Evolutionary conservation across 2,888 invertebrate species (phyloP).

Genomic region (Polyploca ridens): DNA sequence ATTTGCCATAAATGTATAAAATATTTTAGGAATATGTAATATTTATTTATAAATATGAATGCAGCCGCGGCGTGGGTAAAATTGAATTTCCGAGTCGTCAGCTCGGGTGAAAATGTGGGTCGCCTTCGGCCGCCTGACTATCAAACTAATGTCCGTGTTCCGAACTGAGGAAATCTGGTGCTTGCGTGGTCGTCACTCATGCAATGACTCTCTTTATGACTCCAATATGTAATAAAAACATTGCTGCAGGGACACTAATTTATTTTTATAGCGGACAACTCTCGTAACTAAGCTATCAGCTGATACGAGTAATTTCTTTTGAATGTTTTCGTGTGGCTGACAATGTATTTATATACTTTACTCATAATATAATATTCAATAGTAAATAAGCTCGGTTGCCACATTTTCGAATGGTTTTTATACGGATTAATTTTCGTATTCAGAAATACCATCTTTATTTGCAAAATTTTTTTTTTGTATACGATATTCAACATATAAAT

Average conservation of each 20-base stretch:
- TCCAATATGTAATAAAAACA: slow-evolving; percentile 24
- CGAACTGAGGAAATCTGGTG: slow-evolving; percentile 20
- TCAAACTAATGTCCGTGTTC: slow-evolving; percentile 20
- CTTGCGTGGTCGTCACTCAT: slow-evolving; percentile 12
- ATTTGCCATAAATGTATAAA: too few species aligned
- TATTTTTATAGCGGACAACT: slow-evolving; percentile 15
- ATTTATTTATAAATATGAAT: slow-evolving; percentile 7
- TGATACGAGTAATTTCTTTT: not conserved
- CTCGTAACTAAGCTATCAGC: slow-evolving; percentile 6
- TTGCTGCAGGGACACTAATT: slow-evolving; percentile 14
- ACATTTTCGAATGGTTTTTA: too few species aligned
- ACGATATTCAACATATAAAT: too few species aligned
- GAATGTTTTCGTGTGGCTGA: not conserved
- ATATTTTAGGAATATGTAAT: not conserved
- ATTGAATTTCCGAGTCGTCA: slow-evolving; percentile 54
- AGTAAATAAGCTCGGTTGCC: too few species aligned
- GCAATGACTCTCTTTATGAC: slow-evolving; percentile 17
- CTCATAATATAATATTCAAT: too few species aligned
- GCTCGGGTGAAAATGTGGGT: slow-evolving; percentile 35
- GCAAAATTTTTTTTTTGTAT: too few species aligned
- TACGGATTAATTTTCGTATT: too few species aligned
- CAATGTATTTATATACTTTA: not conserved
- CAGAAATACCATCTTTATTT: too few species aligned
- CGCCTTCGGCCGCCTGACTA: slow-evolving; percentile 22
- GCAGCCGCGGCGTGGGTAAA: slow-evolving; percentile 29